Base-by-base conservation (phyloP, 2,113 vertebrate genomes). In the Xyliphius kryptos region DNA sequence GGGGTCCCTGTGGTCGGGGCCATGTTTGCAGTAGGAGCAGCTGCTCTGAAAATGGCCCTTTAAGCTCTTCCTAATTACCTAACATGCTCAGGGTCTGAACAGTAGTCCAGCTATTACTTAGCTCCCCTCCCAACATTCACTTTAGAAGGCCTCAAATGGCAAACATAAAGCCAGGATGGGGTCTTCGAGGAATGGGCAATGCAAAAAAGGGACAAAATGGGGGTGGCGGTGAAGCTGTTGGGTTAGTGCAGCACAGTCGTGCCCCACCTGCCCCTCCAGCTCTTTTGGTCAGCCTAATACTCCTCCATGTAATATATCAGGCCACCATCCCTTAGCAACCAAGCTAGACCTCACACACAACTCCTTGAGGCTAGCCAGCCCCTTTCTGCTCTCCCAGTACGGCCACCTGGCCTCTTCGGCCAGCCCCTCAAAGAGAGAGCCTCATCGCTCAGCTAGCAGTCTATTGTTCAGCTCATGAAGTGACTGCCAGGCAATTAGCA, bases 281-380 rank as follows among this genome's bases (percentile, higher is more conserved):
- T 67, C 68, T 68, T 57, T 72, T 72, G 66, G 68, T 73, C 81
- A 77, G 74, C 69, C 72, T 74, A 76, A 75, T 79, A 81, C 83
- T 83, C 79, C 82, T 85, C 75, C 75, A 81, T 80, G 83, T 85
- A 82, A 85, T 86, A 83, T 85, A 84, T 82, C 79, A 81, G 79
- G 59, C 74, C 0, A 55, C 15, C 70, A 80, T 87, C 73, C 85
- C 83, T 78, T 84, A 79, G 76, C 74, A 72, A 85, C 80, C 26
- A 0, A 71, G 66, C 58, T 61, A 81, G 83, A 82, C 72, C 75
- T 77, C 82, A 83, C 81, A 83, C 79, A 80, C 74, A 48, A 81
- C 79, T 77, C 26, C 74, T 75, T 67, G 62, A 67, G 46, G 74
- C 68, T 76, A 75, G 74, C 60, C 67, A 17, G 69, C 76, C 77